These are phyloP conservation scores for Drosophila colorata DNA, from an alignment of 2,888 invertebrate species.

Conservation along the genomic window DNA sequence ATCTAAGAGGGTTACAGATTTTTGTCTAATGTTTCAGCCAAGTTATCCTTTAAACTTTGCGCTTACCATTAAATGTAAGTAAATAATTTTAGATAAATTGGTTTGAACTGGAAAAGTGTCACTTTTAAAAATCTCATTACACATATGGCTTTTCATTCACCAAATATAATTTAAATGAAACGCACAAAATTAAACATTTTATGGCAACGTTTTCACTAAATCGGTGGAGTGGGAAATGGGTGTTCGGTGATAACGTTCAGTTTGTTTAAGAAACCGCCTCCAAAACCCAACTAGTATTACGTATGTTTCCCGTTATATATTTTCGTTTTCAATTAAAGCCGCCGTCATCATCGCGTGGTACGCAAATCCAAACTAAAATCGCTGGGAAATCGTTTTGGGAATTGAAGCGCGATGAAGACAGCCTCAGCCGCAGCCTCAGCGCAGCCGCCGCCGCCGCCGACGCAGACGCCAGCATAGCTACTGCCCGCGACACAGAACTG, in stretches of 20 bases:
- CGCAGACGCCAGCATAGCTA: slow-evolving; percentile 45
- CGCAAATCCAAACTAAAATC: slow-evolving; percentile 85
- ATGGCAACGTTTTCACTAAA: slow-evolving; percentile 25
- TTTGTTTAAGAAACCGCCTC: slow-evolving; percentile 39
- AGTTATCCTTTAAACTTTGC: background rate
- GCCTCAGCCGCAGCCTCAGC: slow-evolving; percentile 45
- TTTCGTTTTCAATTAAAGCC: slow-evolving; percentile 77
- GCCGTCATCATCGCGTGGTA: slow-evolving; percentile 84
- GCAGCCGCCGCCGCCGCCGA: slow-evolving; percentile 22
- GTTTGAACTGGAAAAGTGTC: background rate
- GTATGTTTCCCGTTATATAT: slow-evolving; percentile 41
- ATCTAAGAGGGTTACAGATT: too few relatives aligned
- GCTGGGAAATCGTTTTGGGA: slow-evolving; percentile 83
- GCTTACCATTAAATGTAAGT: slow-evolving; percentile 31
- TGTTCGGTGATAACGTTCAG: slow-evolving; percentile 29
- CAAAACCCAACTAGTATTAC: slow-evolving; percentile 33
- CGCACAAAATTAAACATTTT: slow-evolving; percentile 33
- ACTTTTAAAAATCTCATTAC: slow-evolving; percentile 27
- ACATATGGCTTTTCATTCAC: slow-evolving; percentile 30
- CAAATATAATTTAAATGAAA: slow-evolving; percentile 28
- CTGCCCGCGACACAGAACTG: slow-evolving; percentile 48
- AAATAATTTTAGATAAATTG: background rate
- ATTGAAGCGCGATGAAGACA: slow-evolving; percentile 79
- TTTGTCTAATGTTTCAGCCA: too few relatives aligned
- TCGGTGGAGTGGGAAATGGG: background rate